phyloP scores from a whole-genome alignment of 2,113 vertebrate species.

The Pantherophis guttatus region DNA sequence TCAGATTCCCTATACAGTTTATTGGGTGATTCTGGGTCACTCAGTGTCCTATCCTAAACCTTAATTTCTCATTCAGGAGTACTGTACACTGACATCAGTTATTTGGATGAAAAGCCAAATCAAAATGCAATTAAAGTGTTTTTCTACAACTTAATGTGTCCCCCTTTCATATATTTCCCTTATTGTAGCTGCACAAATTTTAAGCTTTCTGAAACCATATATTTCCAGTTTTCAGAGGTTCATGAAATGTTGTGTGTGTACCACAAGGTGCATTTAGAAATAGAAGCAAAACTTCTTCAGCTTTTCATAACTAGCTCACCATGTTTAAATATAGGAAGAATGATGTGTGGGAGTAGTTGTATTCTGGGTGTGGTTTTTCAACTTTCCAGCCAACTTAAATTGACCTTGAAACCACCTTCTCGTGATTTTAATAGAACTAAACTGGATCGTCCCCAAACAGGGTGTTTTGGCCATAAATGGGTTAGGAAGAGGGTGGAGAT shows the following conservation, averaged over 20 bases:
- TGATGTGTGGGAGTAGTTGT: not conserved
- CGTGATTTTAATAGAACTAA: constrained; percentile 35
- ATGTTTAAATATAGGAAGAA: not conserved
- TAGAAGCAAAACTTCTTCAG: not conserved
- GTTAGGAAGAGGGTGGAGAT: constrained; percentile 47
- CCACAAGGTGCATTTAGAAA: not conserved
- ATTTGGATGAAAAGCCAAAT: not conserved
- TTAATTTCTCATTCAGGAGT: not conserved
- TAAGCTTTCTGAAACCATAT: not conserved
- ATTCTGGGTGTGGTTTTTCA: constrained; percentile 32
- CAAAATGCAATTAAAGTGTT: not conserved
- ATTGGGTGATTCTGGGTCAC: not conserved
- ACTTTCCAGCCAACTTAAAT: constrained; percentile 5
- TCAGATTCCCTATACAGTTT: not conserved
- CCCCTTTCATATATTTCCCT: not conserved
- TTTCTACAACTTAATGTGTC: not conserved
- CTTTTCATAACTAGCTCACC: not conserved
- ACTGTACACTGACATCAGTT: not conserved
- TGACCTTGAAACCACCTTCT: not conserved
- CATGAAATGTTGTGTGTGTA: not conserved
- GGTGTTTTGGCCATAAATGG: constrained; percentile 48
- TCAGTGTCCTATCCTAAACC: not conserved
- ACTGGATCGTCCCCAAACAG: constrained; percentile 45
- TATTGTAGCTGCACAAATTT: not conserved
- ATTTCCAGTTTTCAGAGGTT: not conserved